Base-by-base conservation (phyloP, 2,888 invertebrate species). In the Dastarcus helophoroides region DNA sequence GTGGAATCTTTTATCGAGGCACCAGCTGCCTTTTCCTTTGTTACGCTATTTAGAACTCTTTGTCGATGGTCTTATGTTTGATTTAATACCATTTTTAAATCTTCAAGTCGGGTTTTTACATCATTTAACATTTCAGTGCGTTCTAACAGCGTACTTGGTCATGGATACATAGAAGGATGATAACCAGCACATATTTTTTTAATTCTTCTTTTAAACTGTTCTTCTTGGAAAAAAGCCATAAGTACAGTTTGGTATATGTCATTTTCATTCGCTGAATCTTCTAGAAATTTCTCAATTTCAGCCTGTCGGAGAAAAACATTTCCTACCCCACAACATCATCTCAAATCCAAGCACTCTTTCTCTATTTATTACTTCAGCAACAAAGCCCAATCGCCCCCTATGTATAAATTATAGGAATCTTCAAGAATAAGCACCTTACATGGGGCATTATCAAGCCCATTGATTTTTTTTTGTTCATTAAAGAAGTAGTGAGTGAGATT, bases 151-250 rank as follows among this genome's bases (percentile, higher is more conserved):
- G 81, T 81, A 37, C 84, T 88, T 1, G 93, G 91, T 57, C 91
- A 93, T 0, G 89, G 89, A 64, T 93, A 93, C 38, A 91, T 65
- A 3, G 88, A 86, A 3, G 91, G 91, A 48, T 89, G 83, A 64
- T 89, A 93, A 2, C 91, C 91, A 42, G 85, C 80, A 65, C 90
- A 91, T 24, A 93, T 88, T 62, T 93, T 93, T 67, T 85, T 88
- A 38, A 91, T 88, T 42, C 88, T 76, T 1, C 77, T 75, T 64
- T 89, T 90, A 32, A 93, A 67, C 53, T 90, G 88, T 47, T 91
- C 90, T 26, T 91, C 93, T 82, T 91, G 83, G 69, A 82, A 82
- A 68, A 82, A 82, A 16, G 80, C 79, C 33, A 81, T 80, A 67
- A 94, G 93, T 23, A 90, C 91, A 2, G 82, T 80, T 65, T 93